These are phyloP conservation scores for Scyliorhinus canicula DNA, from an alignment of 2,797 vertebrate species.

Conservation along the genomic window DNA sequence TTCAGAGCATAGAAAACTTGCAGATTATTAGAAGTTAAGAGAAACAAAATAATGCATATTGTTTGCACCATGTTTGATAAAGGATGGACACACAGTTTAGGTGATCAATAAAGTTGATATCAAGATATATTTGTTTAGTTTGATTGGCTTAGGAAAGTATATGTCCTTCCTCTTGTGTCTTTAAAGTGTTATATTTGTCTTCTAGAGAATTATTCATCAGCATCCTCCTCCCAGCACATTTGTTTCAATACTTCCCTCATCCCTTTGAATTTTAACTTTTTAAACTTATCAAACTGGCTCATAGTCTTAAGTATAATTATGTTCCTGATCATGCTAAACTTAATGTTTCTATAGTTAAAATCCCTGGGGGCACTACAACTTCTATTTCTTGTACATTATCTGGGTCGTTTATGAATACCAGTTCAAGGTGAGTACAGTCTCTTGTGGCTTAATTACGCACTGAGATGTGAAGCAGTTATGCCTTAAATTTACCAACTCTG, in stretches of 20 bases:
- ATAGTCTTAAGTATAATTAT: not conserved
- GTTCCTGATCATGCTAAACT: not conserved
- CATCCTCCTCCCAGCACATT: not conserved
- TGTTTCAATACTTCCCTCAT: not conserved
- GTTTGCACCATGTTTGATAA: not conserved
- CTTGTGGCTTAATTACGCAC: not conserved
- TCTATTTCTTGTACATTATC: conserved; percentile 21
- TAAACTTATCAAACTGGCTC: not conserved
- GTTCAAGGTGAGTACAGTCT: not conserved
- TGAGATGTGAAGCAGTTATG: conserved; percentile 12
- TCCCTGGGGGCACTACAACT: not conserved
- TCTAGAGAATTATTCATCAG: not conserved
- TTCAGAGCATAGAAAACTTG: not conserved
- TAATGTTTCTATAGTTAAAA: not conserved
- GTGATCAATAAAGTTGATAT: not conserved
- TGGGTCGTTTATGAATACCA: conserved; percentile 1
- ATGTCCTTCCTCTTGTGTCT: not conserved
- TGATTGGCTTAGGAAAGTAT: not conserved
- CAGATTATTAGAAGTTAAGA: not conserved
- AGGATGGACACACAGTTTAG: not conserved
- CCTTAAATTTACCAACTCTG: conserved; percentile 22
- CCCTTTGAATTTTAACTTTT: not conserved
- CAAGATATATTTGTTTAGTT: not conserved
- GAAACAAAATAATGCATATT: not conserved
- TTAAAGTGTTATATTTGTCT: not conserved